A percentile compares a stretch with the other conserved stretches of the same genome.
Conservation (phyloP, 1,140 invertebrate genomes). For the Eufriesea mexicana region DNA sequence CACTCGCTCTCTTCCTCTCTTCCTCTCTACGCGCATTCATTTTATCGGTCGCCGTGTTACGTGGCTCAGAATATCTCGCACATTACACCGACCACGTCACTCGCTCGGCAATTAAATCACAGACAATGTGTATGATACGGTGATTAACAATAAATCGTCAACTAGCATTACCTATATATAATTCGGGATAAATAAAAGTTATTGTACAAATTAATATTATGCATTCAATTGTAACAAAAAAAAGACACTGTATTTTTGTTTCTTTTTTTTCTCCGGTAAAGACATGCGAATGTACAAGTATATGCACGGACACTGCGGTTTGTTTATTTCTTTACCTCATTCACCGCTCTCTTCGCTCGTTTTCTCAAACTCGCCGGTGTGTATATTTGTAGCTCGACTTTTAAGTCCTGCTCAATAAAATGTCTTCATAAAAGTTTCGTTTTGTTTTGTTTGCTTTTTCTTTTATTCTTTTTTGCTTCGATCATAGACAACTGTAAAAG, state of each 20-base stretch:
- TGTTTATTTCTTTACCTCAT: constrained; percentile 57
- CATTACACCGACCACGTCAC: constrained; percentile 41
- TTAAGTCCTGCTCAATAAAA: constrained; percentile 39
- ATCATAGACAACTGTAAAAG: constrained; percentile 49
- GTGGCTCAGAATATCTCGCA: constrained; percentile 42
- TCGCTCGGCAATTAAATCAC: constrained; percentile 74
- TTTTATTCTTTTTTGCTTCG: constrained; percentile 38
- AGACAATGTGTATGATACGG: constrained; percentile 69
- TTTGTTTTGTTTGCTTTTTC: constrained; percentile 31
- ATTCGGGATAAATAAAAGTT: constrained; percentile 69
- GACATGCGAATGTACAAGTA: constrained; percentile 67
- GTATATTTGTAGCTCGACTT: constrained; percentile 37
- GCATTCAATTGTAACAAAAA: constrained; percentile 59
- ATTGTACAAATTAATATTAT: constrained; percentile 71
- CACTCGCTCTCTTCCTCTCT: background rate
- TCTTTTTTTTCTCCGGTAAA: constrained; percentile 49
- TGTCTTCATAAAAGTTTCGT: constrained; percentile 16
- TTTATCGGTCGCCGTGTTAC: constrained; percentile 43
- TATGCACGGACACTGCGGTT: constrained; percentile 57
- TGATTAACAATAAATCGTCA: constrained; percentile 68
- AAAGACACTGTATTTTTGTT: constrained; percentile 57
- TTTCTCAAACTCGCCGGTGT: constrained; percentile 22
- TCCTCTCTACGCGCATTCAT: constrained; percentile 5
- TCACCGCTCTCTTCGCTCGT: constrained; percentile 41
- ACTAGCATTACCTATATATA: constrained; percentile 65